Conservation (phyloP, 2,113 vertebrate species). For the Semnornis frantzii region DNA sequence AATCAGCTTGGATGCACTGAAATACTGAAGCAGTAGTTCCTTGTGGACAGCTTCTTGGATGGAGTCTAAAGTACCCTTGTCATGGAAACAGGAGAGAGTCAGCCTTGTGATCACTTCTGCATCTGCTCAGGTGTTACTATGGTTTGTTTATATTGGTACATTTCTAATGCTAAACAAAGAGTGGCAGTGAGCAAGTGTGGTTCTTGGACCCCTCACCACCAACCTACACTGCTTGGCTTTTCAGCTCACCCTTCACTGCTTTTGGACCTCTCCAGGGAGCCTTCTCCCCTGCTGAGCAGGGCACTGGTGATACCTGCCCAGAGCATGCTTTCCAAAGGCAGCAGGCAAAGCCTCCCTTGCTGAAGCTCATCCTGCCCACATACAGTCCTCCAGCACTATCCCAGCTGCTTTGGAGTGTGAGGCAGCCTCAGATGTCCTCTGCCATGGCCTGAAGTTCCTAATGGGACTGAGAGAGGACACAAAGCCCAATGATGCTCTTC, state of each 20-base stretch:
- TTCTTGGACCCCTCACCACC: neutral
- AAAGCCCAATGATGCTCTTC: neutral
- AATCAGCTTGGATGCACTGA: neutral
- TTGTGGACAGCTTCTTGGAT: neutral
- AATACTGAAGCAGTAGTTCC: neutral
- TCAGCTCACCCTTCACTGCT: neutral
- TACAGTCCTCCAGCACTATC: neutral
- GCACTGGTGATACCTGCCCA: neutral
- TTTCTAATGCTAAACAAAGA: neutral
- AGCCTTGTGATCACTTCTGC: neutral
- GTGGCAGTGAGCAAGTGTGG: neutral
- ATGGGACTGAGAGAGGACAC: neutral
- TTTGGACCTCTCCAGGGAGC: neutral
- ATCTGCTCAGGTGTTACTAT: neutral
- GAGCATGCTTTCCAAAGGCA: neutral
- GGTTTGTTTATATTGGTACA: neutral
- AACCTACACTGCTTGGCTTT: neutral
- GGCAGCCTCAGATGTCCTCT: neutral
- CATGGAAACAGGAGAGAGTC: neutral
- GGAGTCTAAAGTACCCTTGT: neutral
- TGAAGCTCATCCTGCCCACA: neutral
- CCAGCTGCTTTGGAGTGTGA: neutral
- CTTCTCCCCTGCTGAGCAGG: neutral
- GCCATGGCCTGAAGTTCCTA: neutral
- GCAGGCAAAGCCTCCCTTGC: neutral